Conservation (phyloP, 2,797 vertebrate genomes). For the Astyanax mexicanus region DNA sequence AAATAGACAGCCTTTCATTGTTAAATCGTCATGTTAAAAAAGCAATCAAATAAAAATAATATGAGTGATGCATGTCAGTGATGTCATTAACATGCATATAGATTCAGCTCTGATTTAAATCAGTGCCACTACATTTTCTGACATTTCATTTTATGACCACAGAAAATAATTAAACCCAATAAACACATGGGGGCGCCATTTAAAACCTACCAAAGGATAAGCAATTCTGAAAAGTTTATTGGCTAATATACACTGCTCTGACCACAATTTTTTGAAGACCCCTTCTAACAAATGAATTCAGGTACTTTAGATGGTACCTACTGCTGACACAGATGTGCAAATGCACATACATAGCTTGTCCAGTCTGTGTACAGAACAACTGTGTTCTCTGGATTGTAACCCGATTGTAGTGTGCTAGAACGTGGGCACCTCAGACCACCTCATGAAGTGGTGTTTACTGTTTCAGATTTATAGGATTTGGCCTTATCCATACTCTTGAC, state of each 20-base stretch:
- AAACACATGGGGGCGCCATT: conserved; percentile 6
- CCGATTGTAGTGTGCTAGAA: too few relatives aligned
- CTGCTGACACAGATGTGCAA: too few relatives aligned
- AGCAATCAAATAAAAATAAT: not conserved
- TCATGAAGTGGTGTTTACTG: too few relatives aligned
- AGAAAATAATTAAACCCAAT: not conserved
- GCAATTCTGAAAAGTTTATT: not conserved
- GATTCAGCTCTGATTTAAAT: not conserved
- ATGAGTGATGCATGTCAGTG: not conserved
- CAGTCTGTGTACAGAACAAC: too few relatives aligned
- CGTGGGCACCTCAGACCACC: too few relatives aligned
- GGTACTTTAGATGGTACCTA: too few relatives aligned
- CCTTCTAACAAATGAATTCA: too few relatives aligned
- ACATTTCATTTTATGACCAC: not conserved
- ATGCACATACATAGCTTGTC: too few relatives aligned
- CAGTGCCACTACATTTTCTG: not conserved
- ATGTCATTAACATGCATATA: not conserved
- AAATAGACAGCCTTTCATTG: not conserved
- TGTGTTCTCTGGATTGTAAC: too few relatives aligned
- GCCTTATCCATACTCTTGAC: not conserved
- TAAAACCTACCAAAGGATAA: not conserved
- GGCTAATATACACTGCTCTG: too few relatives aligned
- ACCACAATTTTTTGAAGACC: too few relatives aligned
- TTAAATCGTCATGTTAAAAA: not conserved
- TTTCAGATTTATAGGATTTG: too few relatives aligned